Conservation (phyloP, 2,888 invertebrate species). For the Eupithecia abbreviata region DNA sequence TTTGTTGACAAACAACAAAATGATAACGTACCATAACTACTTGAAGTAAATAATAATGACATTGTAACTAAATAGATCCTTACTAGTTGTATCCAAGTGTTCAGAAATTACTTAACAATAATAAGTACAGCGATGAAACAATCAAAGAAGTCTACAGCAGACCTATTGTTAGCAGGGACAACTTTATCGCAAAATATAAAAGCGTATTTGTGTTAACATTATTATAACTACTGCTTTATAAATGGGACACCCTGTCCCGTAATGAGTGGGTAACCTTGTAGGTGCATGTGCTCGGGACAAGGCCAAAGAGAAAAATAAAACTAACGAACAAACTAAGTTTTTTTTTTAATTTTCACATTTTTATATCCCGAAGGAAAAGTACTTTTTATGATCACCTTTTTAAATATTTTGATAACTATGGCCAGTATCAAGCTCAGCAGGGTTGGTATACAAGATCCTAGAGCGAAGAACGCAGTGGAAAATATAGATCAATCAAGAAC, state of each 20-base stretch:
- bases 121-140: not conserved
- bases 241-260: no score
- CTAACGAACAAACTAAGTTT: no score
- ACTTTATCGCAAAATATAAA: not conserved
- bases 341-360: no score
- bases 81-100: not conserved
- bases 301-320: no score
- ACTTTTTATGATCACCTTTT: no score
- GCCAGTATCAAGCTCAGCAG: no score
- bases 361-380: no score
- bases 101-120: not conserved
- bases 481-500: not conserved
- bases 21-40: not conserved
- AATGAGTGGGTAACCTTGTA: no score
- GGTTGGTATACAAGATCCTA: not conserved
- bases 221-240: not conserved
- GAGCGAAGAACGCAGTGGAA: not conserved
- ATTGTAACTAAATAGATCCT: not conserved
- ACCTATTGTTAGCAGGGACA: not conserved
- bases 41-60: not conserved
- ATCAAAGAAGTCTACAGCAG: not conserved
- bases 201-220: not conserved
- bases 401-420: no score
- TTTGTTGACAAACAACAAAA: slow-evolving; percentile 8
- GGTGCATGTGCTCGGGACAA: no score